These are phyloP conservation scores for Enteromius viviparus DNA, from an alignment of 2,797 vertebrate genomes.

Conservation along the genomic window DNA sequence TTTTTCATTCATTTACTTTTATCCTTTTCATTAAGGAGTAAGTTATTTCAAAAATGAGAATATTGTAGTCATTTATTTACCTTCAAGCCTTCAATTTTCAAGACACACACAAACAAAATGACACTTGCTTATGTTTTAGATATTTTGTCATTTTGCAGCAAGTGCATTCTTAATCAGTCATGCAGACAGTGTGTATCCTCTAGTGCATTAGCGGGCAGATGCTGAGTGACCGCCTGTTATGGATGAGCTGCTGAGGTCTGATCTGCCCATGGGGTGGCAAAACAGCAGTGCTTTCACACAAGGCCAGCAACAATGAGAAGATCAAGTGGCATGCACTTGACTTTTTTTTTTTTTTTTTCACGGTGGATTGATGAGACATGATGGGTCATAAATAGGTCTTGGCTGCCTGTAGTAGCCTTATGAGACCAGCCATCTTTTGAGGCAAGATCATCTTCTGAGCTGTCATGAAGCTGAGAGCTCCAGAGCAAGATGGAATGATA, in stretches of 20 bases:
- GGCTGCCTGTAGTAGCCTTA: slow-evolving; percentile 3
- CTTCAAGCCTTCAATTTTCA: no score
- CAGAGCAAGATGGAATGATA: slow-evolving; percentile 36
- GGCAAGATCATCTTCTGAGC: slow-evolving; percentile 25
- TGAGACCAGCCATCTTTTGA: not conserved
- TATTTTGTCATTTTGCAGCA: not conserved
- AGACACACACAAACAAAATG: no score
- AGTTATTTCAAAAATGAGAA: no score
- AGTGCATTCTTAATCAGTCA: not conserved
- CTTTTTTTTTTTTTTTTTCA: not conserved
- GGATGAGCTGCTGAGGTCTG: not conserved
- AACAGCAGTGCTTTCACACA: not conserved
- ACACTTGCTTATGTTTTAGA: not conserved
- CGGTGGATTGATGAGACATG: slow-evolving; percentile 27
- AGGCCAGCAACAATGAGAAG: not conserved
- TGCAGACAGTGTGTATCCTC: not conserved
- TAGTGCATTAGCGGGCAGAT: not conserved
- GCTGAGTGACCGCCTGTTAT: not conserved
- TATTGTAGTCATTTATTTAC: no score
- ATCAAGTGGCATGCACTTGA: not conserved
- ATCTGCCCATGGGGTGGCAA: not conserved
- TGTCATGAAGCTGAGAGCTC: slow-evolving; percentile 12
- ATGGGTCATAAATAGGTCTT: slow-evolving; percentile 14
- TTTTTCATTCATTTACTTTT: no score
- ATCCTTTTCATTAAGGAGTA: no score